phyloP scores from a whole-genome alignment of 2,888 invertebrate species.

The Dysmachus trigonus region DNA sequence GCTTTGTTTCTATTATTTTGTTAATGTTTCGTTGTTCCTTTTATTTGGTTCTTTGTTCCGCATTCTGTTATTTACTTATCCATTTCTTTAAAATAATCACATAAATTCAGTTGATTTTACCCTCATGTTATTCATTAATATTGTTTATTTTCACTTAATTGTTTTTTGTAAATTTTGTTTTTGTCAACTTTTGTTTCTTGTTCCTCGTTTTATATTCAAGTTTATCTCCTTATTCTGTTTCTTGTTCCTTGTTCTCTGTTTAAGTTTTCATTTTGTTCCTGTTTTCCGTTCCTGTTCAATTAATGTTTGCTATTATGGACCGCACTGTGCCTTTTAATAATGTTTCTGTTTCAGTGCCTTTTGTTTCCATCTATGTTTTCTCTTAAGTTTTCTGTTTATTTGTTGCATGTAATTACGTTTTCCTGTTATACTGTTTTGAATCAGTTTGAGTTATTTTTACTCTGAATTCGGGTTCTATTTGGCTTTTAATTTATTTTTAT shows the following conservation, averaged over 20 bases:
- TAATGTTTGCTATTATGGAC: neutral
- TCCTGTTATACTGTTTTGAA: neutral
- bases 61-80: neutral
- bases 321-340: constrained; percentile 3
- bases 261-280: neutral
- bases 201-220: neutral
- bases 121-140: neutral
- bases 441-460: neutral
- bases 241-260: neutral
- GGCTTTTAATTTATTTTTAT: neutral
- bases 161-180: neutral
- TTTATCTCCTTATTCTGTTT: neutral
- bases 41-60: neutral
- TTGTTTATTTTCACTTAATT: neutral
- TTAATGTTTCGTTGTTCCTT: neutral
- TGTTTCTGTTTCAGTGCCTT: neutral
- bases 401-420: neutral
- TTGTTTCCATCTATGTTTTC: neutral
- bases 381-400: neutral
- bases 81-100: neutral
- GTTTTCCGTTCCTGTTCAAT: neutral
- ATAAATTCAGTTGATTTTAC: neutral
- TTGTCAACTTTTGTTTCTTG: neutral
- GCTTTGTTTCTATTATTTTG: neutral
- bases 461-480: neutral